Conservation (phyloP, 2,888 invertebrate species). For the Agriopis marginaria region DNA sequence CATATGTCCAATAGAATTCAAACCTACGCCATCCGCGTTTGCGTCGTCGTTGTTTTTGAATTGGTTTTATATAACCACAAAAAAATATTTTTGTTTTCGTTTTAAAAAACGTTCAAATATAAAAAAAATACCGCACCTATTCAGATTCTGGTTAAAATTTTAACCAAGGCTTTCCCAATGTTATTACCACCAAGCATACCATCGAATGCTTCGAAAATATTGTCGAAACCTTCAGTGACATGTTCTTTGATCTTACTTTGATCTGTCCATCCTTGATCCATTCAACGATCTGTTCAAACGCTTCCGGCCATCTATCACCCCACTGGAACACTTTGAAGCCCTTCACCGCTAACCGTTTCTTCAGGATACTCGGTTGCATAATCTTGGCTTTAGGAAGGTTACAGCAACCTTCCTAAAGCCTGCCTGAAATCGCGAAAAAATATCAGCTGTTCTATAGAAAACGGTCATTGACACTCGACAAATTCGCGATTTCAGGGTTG, state of each 20-base stretch:
- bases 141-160: neutral
- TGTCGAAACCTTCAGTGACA: conserved; percentile 86
- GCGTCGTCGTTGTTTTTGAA: too few species aligned
- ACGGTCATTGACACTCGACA: too few species aligned
- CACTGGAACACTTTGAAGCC: conserved; percentile 2
- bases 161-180: conserved; percentile 6
- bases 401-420: too few species aligned
- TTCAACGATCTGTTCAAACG: neutral
- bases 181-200: neutral
- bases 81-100: too few species aligned
- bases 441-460: too few species aligned
- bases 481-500: too few species aligned
- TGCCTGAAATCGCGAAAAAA: too few species aligned
- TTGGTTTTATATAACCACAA: too few species aligned
- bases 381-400: conserved; percentile 7
- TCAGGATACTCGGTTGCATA: neutral
- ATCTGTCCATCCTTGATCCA: conserved; percentile 1
- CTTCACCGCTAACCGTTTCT: neutral
- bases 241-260: conserved; percentile 1
- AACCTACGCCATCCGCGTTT: too few species aligned
- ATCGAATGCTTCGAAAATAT: conserved; percentile 46
- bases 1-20: too few species aligned
- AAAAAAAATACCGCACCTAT: too few species aligned
- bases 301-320: conserved; percentile 37
- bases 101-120: too few species aligned